A percentile compares a stretch with the other conserved stretches of the same genome.
phyloP scores from a whole-genome alignment of 2,888 invertebrate genomes.

The Geophilus truncorum region DNA sequence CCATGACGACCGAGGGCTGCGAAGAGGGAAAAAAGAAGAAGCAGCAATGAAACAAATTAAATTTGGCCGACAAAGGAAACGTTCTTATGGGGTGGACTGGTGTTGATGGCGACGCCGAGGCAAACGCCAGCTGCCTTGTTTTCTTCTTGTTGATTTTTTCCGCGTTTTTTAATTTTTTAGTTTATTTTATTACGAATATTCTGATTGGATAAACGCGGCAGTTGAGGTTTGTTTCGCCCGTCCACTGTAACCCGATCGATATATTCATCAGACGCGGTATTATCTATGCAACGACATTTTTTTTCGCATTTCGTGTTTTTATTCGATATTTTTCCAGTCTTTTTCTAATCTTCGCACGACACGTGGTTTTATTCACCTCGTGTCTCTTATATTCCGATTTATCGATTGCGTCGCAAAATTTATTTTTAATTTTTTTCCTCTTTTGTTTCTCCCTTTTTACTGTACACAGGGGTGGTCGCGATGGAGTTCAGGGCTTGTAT shows the following conservation, averaged over 20 bases:
- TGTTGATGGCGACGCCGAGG: constrained; percentile 27
- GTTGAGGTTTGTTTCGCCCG: constrained; percentile 8
- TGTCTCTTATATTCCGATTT: background rate
- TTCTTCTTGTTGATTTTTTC: background rate
- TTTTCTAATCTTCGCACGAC: constrained; percentile 18
- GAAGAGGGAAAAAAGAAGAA: constrained; percentile 28
- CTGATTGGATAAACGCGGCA: constrained; percentile 1
- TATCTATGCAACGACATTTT: constrained; percentile 14
- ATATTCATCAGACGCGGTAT: constrained; percentile 7
- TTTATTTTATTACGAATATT: background rate
- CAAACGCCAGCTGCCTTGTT: constrained; percentile 27
- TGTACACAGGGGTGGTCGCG: background rate
- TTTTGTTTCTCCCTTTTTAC: background rate
- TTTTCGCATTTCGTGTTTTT: background rate
- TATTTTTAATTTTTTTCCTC: background rate
- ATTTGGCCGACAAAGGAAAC: constrained; percentile 27
- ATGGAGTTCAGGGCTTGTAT: background rate
- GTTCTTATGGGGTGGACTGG: constrained; percentile 25
- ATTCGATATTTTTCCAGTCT: background rate
- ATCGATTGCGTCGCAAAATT: background rate
- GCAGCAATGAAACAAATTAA: constrained; percentile 23
- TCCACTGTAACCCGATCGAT: background rate
- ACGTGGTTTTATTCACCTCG: background rate
- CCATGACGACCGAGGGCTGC: constrained; percentile 28
- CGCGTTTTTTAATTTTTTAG: background rate